These are phyloP conservation scores for Malurus alboscapulatus DNA, from an alignment of 2,113 vertebrate species.

Conservation along the genomic window DNA sequence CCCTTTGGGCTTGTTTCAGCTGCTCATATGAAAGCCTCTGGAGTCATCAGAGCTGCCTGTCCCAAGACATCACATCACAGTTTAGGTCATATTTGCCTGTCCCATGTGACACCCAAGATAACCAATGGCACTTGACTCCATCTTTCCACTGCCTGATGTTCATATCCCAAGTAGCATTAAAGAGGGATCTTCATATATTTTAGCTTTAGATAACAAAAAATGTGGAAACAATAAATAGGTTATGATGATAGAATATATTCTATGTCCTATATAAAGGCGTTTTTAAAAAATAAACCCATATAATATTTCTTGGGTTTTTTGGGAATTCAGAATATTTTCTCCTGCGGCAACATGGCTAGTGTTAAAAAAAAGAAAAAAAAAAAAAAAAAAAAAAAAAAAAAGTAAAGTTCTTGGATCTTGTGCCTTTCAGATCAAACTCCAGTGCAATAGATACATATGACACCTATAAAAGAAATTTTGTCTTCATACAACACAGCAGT, in stretches of 20 bases:
- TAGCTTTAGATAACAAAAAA: neutral
- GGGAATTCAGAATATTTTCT: neutral
- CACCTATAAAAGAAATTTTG: neutral
- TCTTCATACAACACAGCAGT: neutral
- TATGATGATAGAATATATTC: neutral
- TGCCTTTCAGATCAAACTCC: neutral
- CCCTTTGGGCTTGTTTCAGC: neutral
- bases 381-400: no score
- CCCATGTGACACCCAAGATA: neutral
- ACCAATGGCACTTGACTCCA: neutral
- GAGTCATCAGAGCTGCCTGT: neutral
- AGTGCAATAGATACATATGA: neutral
- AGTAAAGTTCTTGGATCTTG: neutral
- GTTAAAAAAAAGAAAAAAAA: neutral
- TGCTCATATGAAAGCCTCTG: neutral
- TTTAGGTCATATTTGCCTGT: neutral
- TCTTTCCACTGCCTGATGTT: neutral
- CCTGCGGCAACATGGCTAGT: neutral
- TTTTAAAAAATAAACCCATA: neutral
- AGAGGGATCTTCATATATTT: neutral
- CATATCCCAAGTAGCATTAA: neutral
- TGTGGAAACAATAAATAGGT: neutral
- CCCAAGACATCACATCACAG: neutral
- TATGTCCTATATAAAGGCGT: neutral
- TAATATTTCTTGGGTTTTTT: neutral